Conservation (phyloP, 2,797 vertebrate species). For the Hyperoplus lanceolatus region DNA sequence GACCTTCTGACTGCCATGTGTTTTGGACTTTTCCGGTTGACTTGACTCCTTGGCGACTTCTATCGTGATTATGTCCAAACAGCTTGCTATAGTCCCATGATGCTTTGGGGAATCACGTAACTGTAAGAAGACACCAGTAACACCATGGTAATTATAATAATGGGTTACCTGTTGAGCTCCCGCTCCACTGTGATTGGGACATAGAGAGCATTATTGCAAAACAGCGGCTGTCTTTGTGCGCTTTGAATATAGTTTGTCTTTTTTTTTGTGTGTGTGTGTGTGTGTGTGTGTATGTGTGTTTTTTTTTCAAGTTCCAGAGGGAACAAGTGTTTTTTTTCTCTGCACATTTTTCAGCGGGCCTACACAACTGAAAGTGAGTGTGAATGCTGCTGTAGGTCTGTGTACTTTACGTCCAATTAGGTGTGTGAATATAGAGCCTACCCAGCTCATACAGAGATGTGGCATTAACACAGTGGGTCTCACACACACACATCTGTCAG, state of each 20-base stretch:
- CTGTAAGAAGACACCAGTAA: not conserved
- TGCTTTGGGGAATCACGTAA: too few relatives aligned
- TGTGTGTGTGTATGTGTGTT: too few relatives aligned
- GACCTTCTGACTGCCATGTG: too few relatives aligned
- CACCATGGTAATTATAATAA: not conserved
- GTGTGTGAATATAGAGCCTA: not conserved
- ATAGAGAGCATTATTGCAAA: not conserved
- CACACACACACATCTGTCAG: not conserved
- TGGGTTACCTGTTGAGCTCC: not conserved
- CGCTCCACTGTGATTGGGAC: not conserved
- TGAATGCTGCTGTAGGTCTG: not conserved
- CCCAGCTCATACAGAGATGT: not conserved
- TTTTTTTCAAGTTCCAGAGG: too few relatives aligned
- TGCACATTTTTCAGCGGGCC: not conserved
- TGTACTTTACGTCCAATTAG: too few relatives aligned
- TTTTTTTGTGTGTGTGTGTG: not conserved
- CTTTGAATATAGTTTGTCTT: not conserved
- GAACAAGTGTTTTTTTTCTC: not conserved
- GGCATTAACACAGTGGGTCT: not conserved
- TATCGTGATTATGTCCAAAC: too few relatives aligned
- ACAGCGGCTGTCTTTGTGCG: not conserved
- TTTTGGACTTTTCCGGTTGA: too few relatives aligned
- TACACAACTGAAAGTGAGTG: not conserved
- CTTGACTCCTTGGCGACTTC: too few relatives aligned
- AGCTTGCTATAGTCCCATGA: too few relatives aligned